Evolutionary conservation across 2,113 vertebrate species (phyloP).

Genomic region (Turnix velox): DNA sequence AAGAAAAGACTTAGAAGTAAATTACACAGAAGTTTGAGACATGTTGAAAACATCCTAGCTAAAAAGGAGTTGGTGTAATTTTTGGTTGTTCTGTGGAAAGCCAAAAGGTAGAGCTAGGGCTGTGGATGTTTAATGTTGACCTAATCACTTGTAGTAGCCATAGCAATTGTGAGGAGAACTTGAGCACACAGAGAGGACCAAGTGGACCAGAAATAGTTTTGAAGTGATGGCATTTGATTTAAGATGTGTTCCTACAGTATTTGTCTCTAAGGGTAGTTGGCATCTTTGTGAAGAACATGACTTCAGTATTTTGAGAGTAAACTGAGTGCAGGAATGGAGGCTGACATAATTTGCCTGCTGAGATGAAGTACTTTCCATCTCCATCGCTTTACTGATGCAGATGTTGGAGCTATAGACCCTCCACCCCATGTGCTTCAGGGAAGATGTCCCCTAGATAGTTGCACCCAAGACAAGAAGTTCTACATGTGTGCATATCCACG

Average conservation of each 20-base stretch:
- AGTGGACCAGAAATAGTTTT: not conserved
- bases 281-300: not conserved
- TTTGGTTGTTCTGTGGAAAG: not conserved
- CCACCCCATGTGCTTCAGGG: not conserved
- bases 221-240: not conserved
- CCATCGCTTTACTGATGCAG: not conserved
- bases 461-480: not conserved
- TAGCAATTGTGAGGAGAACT: not conserved
- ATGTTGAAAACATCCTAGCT: not conserved
- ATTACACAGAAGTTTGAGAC: not conserved
- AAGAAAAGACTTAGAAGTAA: not conserved
- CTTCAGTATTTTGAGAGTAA: not conserved
- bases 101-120: not conserved
- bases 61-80: not conserved
- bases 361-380: not conserved
- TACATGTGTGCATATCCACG: accelerated
- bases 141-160: not conserved
- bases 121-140: not conserved
- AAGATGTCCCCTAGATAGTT: not conserved
- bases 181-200: not conserved
- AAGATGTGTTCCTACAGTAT: not conserved
- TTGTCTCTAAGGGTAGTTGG: not conserved
- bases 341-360: not conserved
- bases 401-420: not conserved
- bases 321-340: not conserved